Evolutionary conservation across 2,888 invertebrate species (phyloP), one percentile per base, ranked within the genome.

Genomic region (Drosophila suboccidentalis): DNA sequence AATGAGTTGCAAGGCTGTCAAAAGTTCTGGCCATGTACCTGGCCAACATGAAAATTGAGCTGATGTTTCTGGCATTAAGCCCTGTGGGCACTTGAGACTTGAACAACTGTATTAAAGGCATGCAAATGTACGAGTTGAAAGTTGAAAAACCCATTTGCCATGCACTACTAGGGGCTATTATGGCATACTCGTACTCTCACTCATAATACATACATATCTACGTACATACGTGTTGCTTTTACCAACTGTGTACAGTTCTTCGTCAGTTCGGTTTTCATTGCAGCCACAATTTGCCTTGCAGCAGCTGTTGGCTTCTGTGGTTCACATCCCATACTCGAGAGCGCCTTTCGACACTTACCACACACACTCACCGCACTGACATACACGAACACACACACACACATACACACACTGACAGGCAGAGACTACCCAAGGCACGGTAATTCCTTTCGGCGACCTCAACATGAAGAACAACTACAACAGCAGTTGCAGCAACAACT

Each of bases 171-270:
- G 19, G 15, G 19, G 46, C 50, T 36, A 50, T 58, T 13, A 51
- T 32, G 55, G 19, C 57, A 43, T 49, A 36, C 38, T 8, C 26
- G 39, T 15, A 17, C 29, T 26, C 26, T 6, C 1, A 26, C 26
- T 5, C 5, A 5, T 26, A 26, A 26, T 26, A 26, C 26, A 26
- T 19, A 19, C 19, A 19, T 22, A 22, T 22, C 22, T 26, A 26
- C 29, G 36, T 50, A 76, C 29, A 50, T 50, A 76, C 58, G 55
- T 57, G 54, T 38, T 55, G 41, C 49, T 54, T 51, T 54, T 22
- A 41, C 51, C 29, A 58, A 26, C 59, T 51, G 19, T 29, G 59
- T 54, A 22, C 43, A 51, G 43, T 36, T 59, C 61, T 22, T 17
- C 51, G 6, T 41, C 26, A n/a, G 17, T 10, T 41, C 19, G 43